These are phyloP conservation scores for Andrena dorsata DNA, from an alignment of 2,888 invertebrate species.

Conservation along the genomic window DNA sequence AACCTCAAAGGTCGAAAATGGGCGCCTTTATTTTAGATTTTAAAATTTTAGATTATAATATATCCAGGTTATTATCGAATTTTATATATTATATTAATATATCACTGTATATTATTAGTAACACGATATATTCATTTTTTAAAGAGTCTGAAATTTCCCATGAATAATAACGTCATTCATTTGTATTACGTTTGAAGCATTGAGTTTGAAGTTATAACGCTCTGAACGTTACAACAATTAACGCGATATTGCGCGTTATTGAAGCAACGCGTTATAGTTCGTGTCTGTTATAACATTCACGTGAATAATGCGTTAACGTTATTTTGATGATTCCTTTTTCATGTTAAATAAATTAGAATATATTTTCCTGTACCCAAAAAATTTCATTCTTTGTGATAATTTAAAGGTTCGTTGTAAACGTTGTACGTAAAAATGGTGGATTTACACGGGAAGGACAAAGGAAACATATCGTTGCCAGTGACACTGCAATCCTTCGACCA, in stretches of 20 bases:
- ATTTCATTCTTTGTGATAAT: conserved; percentile 2
- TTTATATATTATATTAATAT: no score
- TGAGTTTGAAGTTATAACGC: not conserved
- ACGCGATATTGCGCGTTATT: not conserved
- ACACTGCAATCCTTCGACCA: conserved; percentile 70
- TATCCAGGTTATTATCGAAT: no score
- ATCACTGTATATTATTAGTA: no score
- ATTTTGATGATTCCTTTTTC: not conserved
- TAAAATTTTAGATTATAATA: no score
- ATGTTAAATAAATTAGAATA: not conserved
- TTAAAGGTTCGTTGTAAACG: not conserved
- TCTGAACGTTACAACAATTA: no score
- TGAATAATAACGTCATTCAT: no score
- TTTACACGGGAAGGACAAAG: conserved; percentile 58
- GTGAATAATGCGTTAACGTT: not conserved
- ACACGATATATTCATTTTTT: no score
- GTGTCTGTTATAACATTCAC: conserved; percentile 5
- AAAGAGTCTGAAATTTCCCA: no score
- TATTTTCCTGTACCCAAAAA: not conserved
- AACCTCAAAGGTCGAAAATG: no score
- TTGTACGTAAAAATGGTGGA: conserved; percentile 66
- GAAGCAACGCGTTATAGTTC: not conserved
- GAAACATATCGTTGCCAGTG: conserved; percentile 68
- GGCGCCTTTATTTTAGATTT: no score
- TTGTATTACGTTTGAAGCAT: not conserved